These are phyloP conservation scores for Brachionichthys hirsutus DNA, from an alignment of 2,113 vertebrate species.

Conservation along the genomic window DNA sequence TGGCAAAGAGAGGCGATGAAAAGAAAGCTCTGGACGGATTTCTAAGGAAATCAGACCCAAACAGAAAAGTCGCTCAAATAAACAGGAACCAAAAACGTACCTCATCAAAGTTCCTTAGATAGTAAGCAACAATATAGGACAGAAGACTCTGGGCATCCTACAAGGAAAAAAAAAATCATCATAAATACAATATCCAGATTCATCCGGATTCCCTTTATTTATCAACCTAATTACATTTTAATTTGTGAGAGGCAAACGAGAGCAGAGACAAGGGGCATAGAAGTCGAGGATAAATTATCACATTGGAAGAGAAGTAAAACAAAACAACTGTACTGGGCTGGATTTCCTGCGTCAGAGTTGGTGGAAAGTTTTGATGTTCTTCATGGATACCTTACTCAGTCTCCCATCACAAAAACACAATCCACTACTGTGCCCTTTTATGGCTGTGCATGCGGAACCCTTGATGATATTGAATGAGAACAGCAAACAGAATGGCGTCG, in stretches of 20 bases:
- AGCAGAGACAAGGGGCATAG: slow-evolving; percentile 45
- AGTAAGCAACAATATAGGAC: slow-evolving; percentile 94
- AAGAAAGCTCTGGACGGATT: slow-evolving; percentile 62
- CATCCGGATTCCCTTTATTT: slow-evolving; percentile 65
- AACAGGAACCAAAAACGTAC: slow-evolving; percentile 82
- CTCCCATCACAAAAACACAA: slow-evolving; percentile 57
- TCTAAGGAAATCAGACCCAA: slow-evolving; percentile 66
- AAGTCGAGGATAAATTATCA: slow-evolving; percentile 54
- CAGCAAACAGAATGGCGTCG: slow-evolving; percentile 50
- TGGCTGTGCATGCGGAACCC: slow-evolving; percentile 46
- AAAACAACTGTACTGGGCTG: slow-evolving; percentile 49
- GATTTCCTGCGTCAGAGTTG: slow-evolving; percentile 62
- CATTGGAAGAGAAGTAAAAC: slow-evolving; percentile 47
- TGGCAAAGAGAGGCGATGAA: slow-evolving; percentile 74
- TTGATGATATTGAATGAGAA: slow-evolving; percentile 59
- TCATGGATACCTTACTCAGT: slow-evolving; percentile 63
- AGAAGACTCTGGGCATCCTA: slow-evolving; percentile 95
- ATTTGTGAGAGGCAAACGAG: slow-evolving; percentile 52
- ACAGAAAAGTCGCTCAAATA: slow-evolving; percentile 73
- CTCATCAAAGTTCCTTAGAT: slow-evolving; percentile 96
- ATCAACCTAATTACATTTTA: slow-evolving; percentile 69
- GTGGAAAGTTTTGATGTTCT: slow-evolving; percentile 68
- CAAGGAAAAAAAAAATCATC: slow-evolving; percentile 63
- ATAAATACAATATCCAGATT: slow-evolving; percentile 68
- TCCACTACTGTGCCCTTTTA: slow-evolving; percentile 57